A percentile compares a stretch with the other conserved stretches of the same genome.
Evolutionary conservation across 2,888 invertebrate genomes (phyloP).

Genomic region (Agonum fuliginosum): DNA sequence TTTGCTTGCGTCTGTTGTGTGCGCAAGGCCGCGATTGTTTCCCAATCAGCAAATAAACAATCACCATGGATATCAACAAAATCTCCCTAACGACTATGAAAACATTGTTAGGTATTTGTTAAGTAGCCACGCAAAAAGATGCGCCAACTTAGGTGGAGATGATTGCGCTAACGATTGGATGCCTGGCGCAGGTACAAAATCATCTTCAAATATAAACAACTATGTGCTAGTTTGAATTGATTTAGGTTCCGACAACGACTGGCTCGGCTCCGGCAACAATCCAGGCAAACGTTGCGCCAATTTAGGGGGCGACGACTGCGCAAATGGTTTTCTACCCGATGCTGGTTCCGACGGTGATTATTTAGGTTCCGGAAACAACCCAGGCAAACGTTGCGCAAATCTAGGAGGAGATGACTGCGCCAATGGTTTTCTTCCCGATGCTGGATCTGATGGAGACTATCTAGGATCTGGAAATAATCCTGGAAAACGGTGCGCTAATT

Average conservation of each 20-base stretch:
- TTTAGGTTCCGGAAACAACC: conserved; percentile 30
- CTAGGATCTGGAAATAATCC: conserved; percentile 8
- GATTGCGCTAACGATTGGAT: conserved; percentile 36
- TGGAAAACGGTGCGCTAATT: too few species aligned
- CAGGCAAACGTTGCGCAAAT: conserved; percentile 27
- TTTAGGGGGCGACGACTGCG: conserved; percentile 40
- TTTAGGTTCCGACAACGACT: conserved; percentile 4
- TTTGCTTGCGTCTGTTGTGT: neutral
- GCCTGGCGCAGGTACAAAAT: conserved; percentile 32
- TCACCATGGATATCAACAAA: neutral
- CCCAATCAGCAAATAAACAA: neutral
- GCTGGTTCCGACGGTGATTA: conserved; percentile 41
- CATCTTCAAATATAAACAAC: too few species aligned
- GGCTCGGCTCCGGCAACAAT: conserved; percentile 30
- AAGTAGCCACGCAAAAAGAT: neutral
- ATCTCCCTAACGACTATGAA: neutral
- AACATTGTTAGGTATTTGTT: neutral
- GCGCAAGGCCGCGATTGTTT: neutral
- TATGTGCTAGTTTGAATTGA: neutral
- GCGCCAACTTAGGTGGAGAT: conserved; percentile 36
- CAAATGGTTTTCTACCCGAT: conserved; percentile 36
- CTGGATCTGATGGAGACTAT: neutral
- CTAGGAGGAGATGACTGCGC: neutral
- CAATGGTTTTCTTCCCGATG: conserved; percentile 20
- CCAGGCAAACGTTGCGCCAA: conserved; percentile 48